These are phyloP conservation scores for Chamaetylas fuelleborni DNA, from an alignment of 2,113 vertebrate genomes.

Conservation along the genomic window DNA sequence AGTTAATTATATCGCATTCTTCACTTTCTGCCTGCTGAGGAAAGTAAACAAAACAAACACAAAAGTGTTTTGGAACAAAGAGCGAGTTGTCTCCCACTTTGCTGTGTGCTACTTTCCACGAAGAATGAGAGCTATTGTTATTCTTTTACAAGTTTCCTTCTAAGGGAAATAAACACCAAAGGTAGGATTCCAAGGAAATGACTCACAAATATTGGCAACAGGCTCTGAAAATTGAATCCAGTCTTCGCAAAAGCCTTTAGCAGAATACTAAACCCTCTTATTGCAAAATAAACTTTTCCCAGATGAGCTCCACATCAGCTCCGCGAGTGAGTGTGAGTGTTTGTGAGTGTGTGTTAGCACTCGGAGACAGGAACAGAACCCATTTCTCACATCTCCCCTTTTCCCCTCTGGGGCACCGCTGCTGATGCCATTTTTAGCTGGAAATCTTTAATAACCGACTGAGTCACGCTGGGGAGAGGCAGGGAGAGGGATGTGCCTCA, in stretches of 20 bases:
- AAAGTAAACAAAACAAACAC: slow-evolving; percentile 70
- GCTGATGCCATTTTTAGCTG: slow-evolving; percentile 65
- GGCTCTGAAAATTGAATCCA: slow-evolving; percentile 75
- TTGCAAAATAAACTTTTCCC: slow-evolving; percentile 64
- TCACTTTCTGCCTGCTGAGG: not conserved
- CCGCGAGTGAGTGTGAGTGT: not conserved
- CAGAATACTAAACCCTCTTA: slow-evolving; percentile 42
- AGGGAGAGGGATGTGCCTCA: slow-evolving; percentile 17
- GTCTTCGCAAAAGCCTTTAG: slow-evolving; percentile 57
- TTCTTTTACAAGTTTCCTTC: slow-evolving; percentile 86
- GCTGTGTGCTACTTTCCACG: slow-evolving; percentile 55
- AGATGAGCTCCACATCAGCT: slow-evolving; percentile 35
- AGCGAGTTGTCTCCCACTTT: slow-evolving; percentile 66
- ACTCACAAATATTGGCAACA: slow-evolving; percentile 84
- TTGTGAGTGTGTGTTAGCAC: not conserved
- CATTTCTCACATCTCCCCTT: not conserved
- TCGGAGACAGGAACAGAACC: not conserved
- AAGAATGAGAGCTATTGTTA: slow-evolving; percentile 72
- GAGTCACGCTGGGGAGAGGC: slow-evolving; percentile 24
- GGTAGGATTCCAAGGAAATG: slow-evolving; percentile 88
- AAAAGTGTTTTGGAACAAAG: slow-evolving; percentile 75
- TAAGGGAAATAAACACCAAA: slow-evolving; percentile 88
- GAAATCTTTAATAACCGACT: slow-evolving; percentile 50
- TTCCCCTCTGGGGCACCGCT: not conserved
- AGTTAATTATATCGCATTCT: slow-evolving; percentile 20